Conservation (phyloP, 1,140 invertebrate species). For the Drosophila elegans region DNA sequence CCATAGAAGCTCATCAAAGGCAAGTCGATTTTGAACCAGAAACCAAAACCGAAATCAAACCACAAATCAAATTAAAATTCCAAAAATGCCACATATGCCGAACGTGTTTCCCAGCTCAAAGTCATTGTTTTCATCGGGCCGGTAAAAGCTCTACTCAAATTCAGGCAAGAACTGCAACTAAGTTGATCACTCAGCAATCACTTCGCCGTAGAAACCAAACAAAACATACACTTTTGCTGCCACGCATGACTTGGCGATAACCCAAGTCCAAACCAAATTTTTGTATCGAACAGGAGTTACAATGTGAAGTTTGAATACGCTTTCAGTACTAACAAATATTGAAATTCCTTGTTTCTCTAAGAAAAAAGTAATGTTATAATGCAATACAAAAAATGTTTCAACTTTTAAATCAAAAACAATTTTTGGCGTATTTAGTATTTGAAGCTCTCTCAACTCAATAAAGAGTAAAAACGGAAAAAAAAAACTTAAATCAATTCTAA, state of each 20-base stretch:
- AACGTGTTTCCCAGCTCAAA: slow-evolving; percentile 23
- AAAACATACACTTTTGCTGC: slow-evolving; percentile 47
- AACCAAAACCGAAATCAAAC: slow-evolving; percentile 49
- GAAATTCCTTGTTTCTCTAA: no score
- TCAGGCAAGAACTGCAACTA: slow-evolving; percentile 46
- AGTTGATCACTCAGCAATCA: slow-evolving; percentile 27
- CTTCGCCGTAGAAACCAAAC: slow-evolving; percentile 26
- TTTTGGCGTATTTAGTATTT: no score
- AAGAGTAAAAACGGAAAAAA: no score
- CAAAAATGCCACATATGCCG: slow-evolving; percentile 44
- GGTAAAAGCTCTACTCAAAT: slow-evolving; percentile 36
- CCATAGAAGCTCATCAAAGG: slow-evolving; percentile 34
- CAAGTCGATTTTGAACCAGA: slow-evolving; percentile 4
- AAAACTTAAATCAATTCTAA: no score
- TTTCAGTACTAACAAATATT: neutral
- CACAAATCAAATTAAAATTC: slow-evolving; percentile 80
- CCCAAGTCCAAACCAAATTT: slow-evolving; percentile 60
- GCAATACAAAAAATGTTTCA: no score
- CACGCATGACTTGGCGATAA: slow-evolving; percentile 72
- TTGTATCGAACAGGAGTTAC: neutral
- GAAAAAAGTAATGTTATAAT: no score
- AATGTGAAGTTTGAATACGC: neutral
- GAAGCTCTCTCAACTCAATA: no score
- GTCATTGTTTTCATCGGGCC: slow-evolving; percentile 50
- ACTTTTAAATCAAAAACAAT: no score